phyloP scores from a whole-genome alignment of 1,140 invertebrate genomes.

The Melitaea cinxia region DNA sequence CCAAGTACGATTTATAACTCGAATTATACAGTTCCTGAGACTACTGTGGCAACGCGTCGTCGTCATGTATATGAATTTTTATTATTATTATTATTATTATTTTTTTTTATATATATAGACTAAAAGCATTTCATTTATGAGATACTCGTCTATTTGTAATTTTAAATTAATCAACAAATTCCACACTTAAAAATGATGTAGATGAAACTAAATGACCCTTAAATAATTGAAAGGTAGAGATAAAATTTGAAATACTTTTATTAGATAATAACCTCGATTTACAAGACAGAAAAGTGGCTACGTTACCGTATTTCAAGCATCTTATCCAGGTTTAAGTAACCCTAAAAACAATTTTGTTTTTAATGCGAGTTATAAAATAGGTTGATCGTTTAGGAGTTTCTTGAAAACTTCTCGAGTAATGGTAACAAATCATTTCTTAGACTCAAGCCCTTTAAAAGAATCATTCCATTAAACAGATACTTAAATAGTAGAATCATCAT shows the following conservation, averaged over 20 bases:
- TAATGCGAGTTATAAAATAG: conserved; percentile 20
- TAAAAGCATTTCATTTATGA: too few species aligned
- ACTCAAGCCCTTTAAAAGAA: conserved; percentile 14
- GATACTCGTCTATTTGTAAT: too few species aligned
- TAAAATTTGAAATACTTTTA: background rate
- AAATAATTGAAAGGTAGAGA: background rate
- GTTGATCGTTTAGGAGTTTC: conserved; percentile 14
- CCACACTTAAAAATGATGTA: too few species aligned
- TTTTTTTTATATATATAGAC: too few species aligned
- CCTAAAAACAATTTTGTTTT: conserved; percentile 22
- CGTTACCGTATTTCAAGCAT: background rate
- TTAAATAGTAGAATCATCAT: too few species aligned
- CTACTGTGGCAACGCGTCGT: too few species aligned
- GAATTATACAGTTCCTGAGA: too few species aligned
- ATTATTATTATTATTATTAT: too few species aligned
- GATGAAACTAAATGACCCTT: background rate
- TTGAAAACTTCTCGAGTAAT: conserved; percentile 2
- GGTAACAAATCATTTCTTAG: conserved; percentile 3
- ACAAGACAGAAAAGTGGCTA: background rate
- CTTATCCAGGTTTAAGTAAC: background rate
- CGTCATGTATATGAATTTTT: too few species aligned
- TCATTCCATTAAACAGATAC: too few species aligned
- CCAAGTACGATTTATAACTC: too few species aligned
- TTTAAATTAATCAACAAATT: too few species aligned
- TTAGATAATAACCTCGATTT: background rate